A percentile compares a stretch with the other conserved stretches of the same genome.
phyloP scores from a whole-genome alignment of 1,140 invertebrate genomes.

The Catajapyx aquilonaris region DNA sequence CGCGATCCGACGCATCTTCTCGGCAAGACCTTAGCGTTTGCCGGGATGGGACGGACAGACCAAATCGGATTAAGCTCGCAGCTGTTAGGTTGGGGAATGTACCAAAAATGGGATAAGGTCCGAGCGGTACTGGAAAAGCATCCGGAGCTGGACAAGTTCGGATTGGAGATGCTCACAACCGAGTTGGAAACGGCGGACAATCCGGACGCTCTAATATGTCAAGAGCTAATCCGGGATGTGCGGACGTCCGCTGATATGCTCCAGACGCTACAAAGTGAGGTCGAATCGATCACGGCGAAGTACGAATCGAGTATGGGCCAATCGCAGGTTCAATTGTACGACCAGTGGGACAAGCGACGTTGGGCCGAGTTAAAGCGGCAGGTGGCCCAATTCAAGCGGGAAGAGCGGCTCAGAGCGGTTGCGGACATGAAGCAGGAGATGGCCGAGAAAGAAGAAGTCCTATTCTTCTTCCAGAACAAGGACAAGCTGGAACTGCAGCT shows the following conservation, averaged over 20 bases:
- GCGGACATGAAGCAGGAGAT: slow-evolving; percentile 16
- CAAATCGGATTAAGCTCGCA: slow-evolving; percentile 36
- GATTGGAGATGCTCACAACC: neutral
- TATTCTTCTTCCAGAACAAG: slow-evolving; percentile 23
- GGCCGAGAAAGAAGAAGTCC: slow-evolving; percentile 15
- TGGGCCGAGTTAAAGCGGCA: slow-evolving; percentile 14
- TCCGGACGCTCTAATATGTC: slow-evolving; percentile 7
- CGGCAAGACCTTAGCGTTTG: slow-evolving; percentile 53
- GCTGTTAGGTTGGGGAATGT: slow-evolving; percentile 41
- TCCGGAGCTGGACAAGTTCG: neutral
- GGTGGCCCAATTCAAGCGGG: slow-evolving; percentile 12
- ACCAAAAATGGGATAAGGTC: slow-evolving; percentile 40
- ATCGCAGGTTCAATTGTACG: slow-evolving; percentile 11
- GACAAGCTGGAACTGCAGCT: slow-evolving; percentile 16
- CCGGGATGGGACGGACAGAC: slow-evolving; percentile 28
- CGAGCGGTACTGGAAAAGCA: too few relatives aligned
- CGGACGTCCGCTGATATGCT: too few relatives aligned
- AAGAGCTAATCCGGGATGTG: too few relatives aligned
- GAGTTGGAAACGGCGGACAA: slow-evolving; percentile 7
- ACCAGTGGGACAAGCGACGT: slow-evolving; percentile 14
- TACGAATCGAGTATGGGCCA: too few relatives aligned
- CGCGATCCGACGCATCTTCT: slow-evolving; percentile 37
- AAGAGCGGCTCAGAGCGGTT: slow-evolving; percentile 13
- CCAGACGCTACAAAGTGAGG: slow-evolving; percentile 9
- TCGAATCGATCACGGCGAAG: slow-evolving; percentile 13